Evolutionary conservation across 2,113 vertebrate species (phyloP), one percentile per base, ranked within the genome.

Genomic region (Aplodontia rufa): DNA sequence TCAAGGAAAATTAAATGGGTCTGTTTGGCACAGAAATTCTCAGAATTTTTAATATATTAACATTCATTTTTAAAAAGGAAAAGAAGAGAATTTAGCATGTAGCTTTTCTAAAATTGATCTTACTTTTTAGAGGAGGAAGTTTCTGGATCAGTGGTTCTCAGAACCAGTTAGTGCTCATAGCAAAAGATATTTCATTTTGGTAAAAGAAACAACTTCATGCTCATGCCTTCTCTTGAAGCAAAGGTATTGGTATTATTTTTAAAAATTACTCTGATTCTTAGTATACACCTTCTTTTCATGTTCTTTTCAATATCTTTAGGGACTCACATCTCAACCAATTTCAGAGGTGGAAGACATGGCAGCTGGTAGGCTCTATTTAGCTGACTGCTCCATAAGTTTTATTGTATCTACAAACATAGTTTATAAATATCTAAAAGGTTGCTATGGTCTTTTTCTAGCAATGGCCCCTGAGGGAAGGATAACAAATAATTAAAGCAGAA

Each of bases 341-440:
- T 80, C 49, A 94, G 62, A 75, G 55, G 26, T 83, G 32, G 64
- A 80, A 60, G 30, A 72, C 12, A 79, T 32, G 30, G 71, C 60
- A 87, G 32, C 66, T 91, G 51, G 3, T 16, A 51, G 58, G 64
- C 12, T 32, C 85, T 91, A 75, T 85, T 95, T 88, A 88, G 78
- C 62, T 86, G 66, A 83, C 42, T 64, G 22, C 30, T 81, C 75
- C 89, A 90, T 71, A 93, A 72, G 28, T 51, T 93, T 94, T 92
- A 89, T 62, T 96, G 42, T 76, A 81, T 93, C 93, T 93, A 86
- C 75, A 93, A 92, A 91, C 74, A 93, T n/a, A 75, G 81, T 68
- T 92, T 86, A 93, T 81, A 97, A 97, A 95, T 97, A 97, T 93
- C 92, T 87, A 75, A 92, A 92, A 87, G 68, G 91, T 97, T 97